A percentile compares a stretch with the other conserved stretches of the same genome.
Evolutionary conservation across 1,140 invertebrate genomes (phyloP).

Genomic region (Ostrea denselamellosa): DNA sequence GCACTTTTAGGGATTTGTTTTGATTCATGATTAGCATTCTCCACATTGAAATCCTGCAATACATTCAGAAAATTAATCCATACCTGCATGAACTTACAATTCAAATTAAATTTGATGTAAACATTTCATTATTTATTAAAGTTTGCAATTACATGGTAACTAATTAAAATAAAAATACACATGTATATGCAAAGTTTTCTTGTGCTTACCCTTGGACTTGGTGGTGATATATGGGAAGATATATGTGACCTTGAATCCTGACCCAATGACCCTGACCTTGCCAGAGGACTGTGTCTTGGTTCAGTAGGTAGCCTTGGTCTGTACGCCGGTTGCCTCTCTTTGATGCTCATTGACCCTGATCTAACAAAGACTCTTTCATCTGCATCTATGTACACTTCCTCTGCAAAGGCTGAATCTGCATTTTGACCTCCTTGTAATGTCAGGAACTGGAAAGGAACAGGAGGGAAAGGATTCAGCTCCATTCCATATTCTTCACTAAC

Average conservation of each 20-base stretch:
- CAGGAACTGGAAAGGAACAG: constrained; percentile 74
- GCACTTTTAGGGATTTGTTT: constrained; percentile 72
- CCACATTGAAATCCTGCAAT: constrained; percentile 46
- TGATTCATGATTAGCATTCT: constrained; percentile 35
- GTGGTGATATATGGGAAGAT: constrained; percentile 65
- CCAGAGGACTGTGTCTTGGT: constrained; percentile 73
- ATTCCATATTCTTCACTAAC: constrained; percentile 71
- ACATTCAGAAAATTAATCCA: not conserved
- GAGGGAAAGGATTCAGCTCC: constrained; percentile 75
- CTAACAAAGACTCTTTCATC: constrained; percentile 74
- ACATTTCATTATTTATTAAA: not conserved
- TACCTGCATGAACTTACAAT: not conserved
- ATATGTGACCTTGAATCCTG: constrained; percentile 71
- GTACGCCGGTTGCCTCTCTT: constrained; percentile 53
- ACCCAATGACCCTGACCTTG: constrained; percentile 74
- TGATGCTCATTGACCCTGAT: constrained; percentile 72
- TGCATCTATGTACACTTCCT: constrained; percentile 75
- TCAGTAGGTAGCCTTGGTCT: constrained; percentile 73
- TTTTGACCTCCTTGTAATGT: constrained; percentile 72
- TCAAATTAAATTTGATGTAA: not conserved
- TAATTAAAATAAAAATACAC: not conserved
- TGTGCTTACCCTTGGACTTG: constrained; percentile 57
- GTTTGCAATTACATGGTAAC: too few species aligned
- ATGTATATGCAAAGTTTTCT: not conserved
- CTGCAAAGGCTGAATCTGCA: constrained; percentile 77